These are phyloP conservation scores for Uromys caudimaculatus DNA, from an alignment of 2,797 vertebrate species.

Conservation along the genomic window DNA sequence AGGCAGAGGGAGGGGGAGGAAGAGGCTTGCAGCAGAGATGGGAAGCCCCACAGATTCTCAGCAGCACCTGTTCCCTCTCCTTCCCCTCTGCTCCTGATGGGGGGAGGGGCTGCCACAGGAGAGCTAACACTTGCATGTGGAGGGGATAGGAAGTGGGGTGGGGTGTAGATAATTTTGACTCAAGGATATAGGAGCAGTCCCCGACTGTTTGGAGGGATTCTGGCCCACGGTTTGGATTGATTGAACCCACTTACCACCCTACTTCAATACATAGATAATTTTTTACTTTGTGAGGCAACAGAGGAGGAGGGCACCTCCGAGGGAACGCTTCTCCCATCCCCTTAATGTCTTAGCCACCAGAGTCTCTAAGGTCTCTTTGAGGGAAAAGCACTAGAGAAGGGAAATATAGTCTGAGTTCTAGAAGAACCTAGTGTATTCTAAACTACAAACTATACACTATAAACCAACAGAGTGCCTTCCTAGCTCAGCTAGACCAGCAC, in stretches of 20 bases:
- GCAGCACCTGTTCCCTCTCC: neutral
- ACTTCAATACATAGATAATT: neutral
- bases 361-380: neutral
- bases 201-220: neutral
- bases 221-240: neutral
- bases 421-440: neutral
- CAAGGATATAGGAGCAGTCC: neutral
- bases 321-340: neutral
- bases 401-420: neutral
- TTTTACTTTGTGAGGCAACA: neutral
- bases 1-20: too few relatives aligned
- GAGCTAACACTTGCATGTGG: accelerated
- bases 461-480: neutral
- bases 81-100: neutral
- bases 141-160: neutral
- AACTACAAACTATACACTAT: neutral
- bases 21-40: neutral
- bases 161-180: neutral
- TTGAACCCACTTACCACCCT: neutral
- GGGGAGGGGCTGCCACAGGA: neutral
- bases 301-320: neutral
- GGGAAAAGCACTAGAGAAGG: neutral
- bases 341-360: neutral
- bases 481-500: neutral
- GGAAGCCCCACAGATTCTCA: neutral